Percentiles rank a stretch among this genome's conserved stretches.
Conservation (phyloP, 2,797 vertebrate species). For the Hirundo rustica region DNA sequence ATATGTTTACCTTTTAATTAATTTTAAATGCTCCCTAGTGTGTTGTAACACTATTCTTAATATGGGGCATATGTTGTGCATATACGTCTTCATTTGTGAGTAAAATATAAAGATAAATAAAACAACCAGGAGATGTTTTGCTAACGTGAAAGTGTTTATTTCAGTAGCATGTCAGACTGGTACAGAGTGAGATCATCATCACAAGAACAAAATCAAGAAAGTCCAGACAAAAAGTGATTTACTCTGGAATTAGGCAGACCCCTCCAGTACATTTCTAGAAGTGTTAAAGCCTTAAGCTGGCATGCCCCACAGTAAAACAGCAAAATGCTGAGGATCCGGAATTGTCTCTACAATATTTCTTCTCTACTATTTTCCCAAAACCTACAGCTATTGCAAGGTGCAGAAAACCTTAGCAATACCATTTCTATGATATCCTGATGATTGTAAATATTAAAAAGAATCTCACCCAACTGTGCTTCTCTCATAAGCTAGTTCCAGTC, state of each 20-base stretch:
- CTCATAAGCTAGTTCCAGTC: neutral
- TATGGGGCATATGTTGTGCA: neutral
- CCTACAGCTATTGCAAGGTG: neutral
- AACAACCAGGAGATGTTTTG: neutral
- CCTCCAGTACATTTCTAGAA: neutral
- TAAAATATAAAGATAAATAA: neutral
- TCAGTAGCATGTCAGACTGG: neutral
- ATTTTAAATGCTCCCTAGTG: neutral
- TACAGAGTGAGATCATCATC: neutral
- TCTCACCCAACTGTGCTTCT: neutral
- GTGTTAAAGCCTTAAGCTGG: neutral
- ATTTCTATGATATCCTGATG: neutral
- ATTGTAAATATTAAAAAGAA: neutral
- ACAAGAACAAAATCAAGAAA: neutral
- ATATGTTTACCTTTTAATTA: neutral
- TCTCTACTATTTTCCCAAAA: neutral
- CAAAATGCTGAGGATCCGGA: neutral
- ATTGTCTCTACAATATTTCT: neutral
- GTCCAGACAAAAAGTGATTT: neutral
- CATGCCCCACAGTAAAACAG: neutral
- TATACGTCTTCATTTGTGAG: neutral
- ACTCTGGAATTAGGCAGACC: neutral
- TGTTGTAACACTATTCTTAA: neutral
- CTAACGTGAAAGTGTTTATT: neutral
- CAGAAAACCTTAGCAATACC: neutral